Base-by-base conservation (phyloP, 2,888 invertebrate species). In the Selenia dentaria region DNA sequence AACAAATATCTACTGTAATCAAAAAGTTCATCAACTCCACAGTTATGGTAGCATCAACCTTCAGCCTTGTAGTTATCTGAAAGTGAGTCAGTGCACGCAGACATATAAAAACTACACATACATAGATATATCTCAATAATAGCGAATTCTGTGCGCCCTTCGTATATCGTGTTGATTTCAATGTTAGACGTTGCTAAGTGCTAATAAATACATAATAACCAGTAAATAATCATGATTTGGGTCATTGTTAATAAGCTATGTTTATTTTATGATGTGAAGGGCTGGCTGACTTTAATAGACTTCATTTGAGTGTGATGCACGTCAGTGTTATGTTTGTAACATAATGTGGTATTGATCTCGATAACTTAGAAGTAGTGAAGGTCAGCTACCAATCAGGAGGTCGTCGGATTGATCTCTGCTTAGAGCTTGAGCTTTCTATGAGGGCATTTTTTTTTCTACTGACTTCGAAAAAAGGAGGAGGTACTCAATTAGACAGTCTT, bases 31-130 rank as follows among this genome's bases (percentile, higher is more conserved):
- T 10, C 11, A 46, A 16, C 14, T 46, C 14, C 41, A 20, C 33
- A 69, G 51, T 43, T 8, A 51, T 34, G 11, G 49, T 46, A 45
- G 57, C 39, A 16, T 32, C 38, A 36, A 42, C 27, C 18, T 24
- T 33, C 25, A 38, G 59, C 84, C 83, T 83, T 83, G 83, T 73
- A 70, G 61, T 74, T 80, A 83, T 84, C 83, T 81, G 62, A 72
- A 81, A 67, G 66, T 83, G 83, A 83, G 73, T 83, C 83, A 60
- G 57, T 47, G 29, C 34, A 61, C 52, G 52, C 54, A 46, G 10
- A 9, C 34, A 39, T 43, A 29, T 5, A 12, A 27, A 27, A 8
- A 33, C 24, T 10, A 33, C 35, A 52, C 54, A 46, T 53, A 53
- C 35, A 31, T 62, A 62, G 48, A 54, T 61, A 62, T 64, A 70